Conservation (phyloP, 37 sponge, comb jelly and placozoan species). For the Cladorhizidae sp. region DNA sequence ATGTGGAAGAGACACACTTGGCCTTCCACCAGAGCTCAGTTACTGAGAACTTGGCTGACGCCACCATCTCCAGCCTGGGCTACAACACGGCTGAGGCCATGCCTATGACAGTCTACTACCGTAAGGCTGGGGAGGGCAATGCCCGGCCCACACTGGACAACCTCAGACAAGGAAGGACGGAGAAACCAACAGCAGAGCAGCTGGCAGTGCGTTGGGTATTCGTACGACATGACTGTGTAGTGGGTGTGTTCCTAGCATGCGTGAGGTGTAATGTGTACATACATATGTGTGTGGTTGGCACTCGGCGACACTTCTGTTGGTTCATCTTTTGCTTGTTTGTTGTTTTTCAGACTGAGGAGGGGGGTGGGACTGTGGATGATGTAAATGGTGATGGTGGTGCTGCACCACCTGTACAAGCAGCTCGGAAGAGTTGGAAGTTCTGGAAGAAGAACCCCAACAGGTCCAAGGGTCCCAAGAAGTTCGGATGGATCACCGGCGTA, state of each 20-base stretch:
- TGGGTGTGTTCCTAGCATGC: not conserved
- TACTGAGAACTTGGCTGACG: not conserved
- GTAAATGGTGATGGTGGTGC: slow-evolving; percentile 8
- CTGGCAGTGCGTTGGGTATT: not conserved
- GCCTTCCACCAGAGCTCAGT: not conserved
- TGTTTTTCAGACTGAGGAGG: not conserved
- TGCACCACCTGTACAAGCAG: not conserved
- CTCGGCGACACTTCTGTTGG: too few species aligned
- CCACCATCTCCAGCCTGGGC: slow-evolving; percentile 35
- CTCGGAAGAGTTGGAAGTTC: slow-evolving; percentile 41
- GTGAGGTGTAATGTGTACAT: not conserved
- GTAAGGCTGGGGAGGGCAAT: slow-evolving; percentile 16
- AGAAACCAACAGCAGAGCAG: not conserved
- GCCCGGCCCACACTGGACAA: slow-evolving; percentile 67
- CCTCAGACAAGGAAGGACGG: slow-evolving; percentile 33
- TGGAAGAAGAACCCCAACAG: slow-evolving; percentile 20
- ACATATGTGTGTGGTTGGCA: slow-evolving; percentile 25
- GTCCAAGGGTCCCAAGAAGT: slow-evolving; percentile 62
- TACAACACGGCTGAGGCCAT: slow-evolving; percentile 78
- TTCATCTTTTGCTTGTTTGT: not conserved
- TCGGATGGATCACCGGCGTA: slow-evolving; percentile 81
- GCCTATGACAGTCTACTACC: slow-evolving; percentile 74
- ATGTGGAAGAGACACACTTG: slow-evolving; percentile 47
- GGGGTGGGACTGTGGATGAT: not conserved
- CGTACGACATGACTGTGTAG: too few species aligned